Evolutionary conservation across 2,113 vertebrate species (phyloP).

Genomic region (Calidris pugnax): DNA sequence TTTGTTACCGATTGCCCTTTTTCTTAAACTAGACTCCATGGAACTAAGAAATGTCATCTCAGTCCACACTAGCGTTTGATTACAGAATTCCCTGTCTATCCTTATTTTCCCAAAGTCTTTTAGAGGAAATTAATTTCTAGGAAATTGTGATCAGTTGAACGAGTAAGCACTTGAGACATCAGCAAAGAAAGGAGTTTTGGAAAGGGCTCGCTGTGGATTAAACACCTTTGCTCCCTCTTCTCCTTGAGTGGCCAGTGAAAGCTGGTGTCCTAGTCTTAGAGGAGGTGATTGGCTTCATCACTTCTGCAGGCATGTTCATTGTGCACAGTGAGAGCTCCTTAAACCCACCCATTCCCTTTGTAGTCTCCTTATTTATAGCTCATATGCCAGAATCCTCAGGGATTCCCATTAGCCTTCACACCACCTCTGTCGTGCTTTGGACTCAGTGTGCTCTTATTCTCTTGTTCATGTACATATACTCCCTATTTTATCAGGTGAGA

Average conservation of each 20-base stretch:
- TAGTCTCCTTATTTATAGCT: neutral
- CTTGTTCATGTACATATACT: neutral
- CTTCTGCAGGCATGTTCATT: neutral
- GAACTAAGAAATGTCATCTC: neutral
- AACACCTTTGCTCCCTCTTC: fast-evolving
- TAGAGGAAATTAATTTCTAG: neutral
- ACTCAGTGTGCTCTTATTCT: neutral
- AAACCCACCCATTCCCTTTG: neutral
- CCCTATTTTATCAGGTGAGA: neutral
- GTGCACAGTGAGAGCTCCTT: neutral
- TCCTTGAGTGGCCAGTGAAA: neutral
- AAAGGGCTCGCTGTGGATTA: neutral
- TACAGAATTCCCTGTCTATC: neutral
- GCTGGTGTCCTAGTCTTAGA: neutral
- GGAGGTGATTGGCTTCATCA: neutral
- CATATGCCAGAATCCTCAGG: neutral
- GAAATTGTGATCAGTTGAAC: neutral
- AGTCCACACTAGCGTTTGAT: neutral
- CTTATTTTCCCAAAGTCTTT: neutral
- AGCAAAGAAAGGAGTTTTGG: neutral
- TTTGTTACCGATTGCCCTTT: neutral
- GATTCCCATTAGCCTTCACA: neutral
- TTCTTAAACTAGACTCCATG: neutral
- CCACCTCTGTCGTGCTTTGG: neutral
- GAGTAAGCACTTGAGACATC: neutral